Evolutionary conservation across 2,113 vertebrate genomes (phyloP), one percentile per base, ranked within the genome.

Genomic region (Upupa epops): DNA sequence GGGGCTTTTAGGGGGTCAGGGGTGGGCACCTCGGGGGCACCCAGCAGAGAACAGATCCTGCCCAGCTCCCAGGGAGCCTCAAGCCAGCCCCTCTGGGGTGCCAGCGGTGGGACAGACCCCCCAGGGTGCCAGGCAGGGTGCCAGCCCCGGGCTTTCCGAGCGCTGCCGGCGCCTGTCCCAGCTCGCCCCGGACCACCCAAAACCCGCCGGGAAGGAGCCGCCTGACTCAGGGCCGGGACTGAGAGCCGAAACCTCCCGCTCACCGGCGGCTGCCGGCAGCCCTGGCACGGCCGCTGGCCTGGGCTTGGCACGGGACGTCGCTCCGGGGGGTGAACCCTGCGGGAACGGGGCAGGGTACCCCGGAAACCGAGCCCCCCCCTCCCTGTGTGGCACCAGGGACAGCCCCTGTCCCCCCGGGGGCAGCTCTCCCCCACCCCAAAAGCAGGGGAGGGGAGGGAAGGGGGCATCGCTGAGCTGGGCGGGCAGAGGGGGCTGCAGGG

Each of bases 131-230:
- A 3, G 91, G 40, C 59, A 65, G 59, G 21, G 26, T 63, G 85
- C 42, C 77, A 83, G 84, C 94, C 90, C 37, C 6, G 1, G 87
- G 88, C 86, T 65, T 79, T 8, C 82, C n/a, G 45, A 8, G 1
- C 1, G 8, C 79, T 80, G 89, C 68, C 42, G 24, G 65, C 17
- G 92, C 92, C 75, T 82, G 93, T 87, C 88, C 90, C 32, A 4
- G 78, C 95, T 69, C 56, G 90, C 91, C 93, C 93, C 93, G 82
- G 93, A 94, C 92, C 93, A 94, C 93, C 93, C 93, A 91, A 89
- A 92, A 71, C 34, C 71, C 31, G 14, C 45, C 15, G 75, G 66
- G 90, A 85, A 90, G 88, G 85, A 85, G 78, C 70, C 11, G 90
- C 85, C 93, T 89, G 93, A 91, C 88, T 96, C 93, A 87, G 15